Conservation (phyloP, 37 sponge, comb jelly and placozoan genomes). For the Aphrocallistes beatrix region DNA sequence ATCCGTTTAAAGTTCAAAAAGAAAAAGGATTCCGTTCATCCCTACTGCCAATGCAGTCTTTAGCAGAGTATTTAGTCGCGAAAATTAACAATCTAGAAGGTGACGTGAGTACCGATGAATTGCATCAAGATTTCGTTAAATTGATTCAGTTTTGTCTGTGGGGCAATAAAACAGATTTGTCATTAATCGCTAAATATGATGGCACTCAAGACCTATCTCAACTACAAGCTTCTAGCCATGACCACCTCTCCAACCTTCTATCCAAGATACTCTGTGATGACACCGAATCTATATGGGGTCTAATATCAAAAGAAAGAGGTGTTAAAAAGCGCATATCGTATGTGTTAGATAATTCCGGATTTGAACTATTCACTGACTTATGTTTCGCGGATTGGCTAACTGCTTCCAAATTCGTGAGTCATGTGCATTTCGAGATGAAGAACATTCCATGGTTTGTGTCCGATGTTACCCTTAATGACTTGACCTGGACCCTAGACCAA, state of each 20-base stretch:
- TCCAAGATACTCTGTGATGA: constrained; percentile 62
- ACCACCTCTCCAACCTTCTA: constrained; percentile 25
- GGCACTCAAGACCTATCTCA: constrained; percentile 29
- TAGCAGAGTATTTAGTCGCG: background rate
- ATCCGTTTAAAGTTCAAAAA: constrained; percentile 72
- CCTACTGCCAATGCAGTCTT: background rate
- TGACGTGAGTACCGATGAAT: background rate
- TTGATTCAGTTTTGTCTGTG: constrained; percentile 68
- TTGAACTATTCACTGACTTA: constrained; percentile 87
- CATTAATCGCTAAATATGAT: constrained; percentile 69
- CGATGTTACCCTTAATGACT: constrained; percentile 60
- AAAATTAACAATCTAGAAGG: background rate
- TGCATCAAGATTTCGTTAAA: background rate
- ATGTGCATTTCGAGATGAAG: constrained; percentile 73
- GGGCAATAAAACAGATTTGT: constrained; percentile 96
- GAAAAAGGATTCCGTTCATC: constrained; percentile 30
- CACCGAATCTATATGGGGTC: constrained; percentile 35
- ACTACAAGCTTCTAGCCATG: background rate
- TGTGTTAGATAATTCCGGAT: constrained; percentile 90
- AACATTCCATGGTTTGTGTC: constrained; percentile 98
- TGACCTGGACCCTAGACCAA: constrained; percentile 62
- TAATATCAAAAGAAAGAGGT: constrained; percentile 36
- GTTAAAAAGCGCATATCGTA: constrained; percentile 47
- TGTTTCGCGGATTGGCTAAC: constrained; percentile 77
- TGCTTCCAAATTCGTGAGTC: constrained; percentile 28